A percentile compares a stretch with the other conserved stretches of the same genome.
These are phyloP conservation scores for Lepidurus apus DNA, from an alignment of 1,140 invertebrate genomes.

Conservation along the genomic window DNA sequence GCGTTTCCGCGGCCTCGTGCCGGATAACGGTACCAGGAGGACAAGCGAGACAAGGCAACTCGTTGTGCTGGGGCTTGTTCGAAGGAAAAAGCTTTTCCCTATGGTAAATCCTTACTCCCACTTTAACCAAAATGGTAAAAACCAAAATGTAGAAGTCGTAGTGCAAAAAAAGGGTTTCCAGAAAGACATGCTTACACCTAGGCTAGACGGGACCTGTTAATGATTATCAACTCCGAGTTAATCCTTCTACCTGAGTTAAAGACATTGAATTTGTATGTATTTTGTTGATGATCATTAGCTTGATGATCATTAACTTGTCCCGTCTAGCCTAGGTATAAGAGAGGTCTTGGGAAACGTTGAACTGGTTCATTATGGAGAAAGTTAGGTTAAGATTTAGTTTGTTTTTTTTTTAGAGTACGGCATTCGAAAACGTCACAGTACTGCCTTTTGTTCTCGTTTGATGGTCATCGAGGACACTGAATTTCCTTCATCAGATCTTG, in stretches of 20 bases:
- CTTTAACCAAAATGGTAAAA: too few species aligned
- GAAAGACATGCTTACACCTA: not conserved
- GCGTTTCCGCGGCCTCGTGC: slow-evolving; percentile 9
- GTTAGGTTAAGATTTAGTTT: not conserved
- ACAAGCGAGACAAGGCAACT: not conserved
- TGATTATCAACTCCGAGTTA: too few species aligned
- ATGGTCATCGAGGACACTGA: not conserved
- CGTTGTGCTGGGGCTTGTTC: slow-evolving; percentile 6
- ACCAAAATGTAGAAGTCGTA: too few species aligned
- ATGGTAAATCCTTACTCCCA: too few species aligned
- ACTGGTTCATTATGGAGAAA: not conserved
- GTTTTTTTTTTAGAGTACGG: not conserved
- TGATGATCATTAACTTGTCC: too few species aligned
- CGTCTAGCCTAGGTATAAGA: too few species aligned
- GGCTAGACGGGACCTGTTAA: too few species aligned
- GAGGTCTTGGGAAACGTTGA: not conserved
- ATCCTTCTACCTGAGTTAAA: too few species aligned
- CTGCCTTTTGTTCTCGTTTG: not conserved
- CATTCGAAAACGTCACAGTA: not conserved
- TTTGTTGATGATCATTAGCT: too few species aligned
- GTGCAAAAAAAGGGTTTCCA: not conserved
- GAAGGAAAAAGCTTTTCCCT: not conserved
- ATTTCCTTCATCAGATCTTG: not conserved
- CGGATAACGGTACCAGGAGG: not conserved
- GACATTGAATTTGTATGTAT: too few species aligned